Evolutionary conservation across 2,888 invertebrate species (phyloP), one percentile per base, ranked within the genome.

Genomic region (Aleiodes leptofemur): DNA sequence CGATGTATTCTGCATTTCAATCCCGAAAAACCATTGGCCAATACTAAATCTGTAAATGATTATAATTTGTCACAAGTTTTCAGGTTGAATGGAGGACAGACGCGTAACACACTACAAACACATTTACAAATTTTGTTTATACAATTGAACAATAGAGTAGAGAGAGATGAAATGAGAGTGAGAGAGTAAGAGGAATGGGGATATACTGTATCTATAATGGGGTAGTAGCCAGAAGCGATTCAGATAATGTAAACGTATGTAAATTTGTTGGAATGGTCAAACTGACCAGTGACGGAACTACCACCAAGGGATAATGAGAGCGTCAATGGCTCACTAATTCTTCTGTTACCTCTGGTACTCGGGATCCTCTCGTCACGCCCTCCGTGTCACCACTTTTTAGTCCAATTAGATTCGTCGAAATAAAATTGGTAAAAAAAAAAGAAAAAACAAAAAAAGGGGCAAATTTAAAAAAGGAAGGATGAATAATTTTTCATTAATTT

Each of bases 161-260:
- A 23, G 55, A 16, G 55, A 4, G 14, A 16, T 23, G 1, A 1
- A 16, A n/a, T n/a, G 14, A 16, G 55, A 16, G 14, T 4, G 14
- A 16, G 55, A 11, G 55, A 55, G 55, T 6, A 14, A 16, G 55
- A 16, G 55, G 14, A 16, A 6, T 6, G 4, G 31, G 16, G 61
- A 43, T 14, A 14, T 31, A 23, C 23, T 61, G 61, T 38, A 61
- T 43, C 61, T 61, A 16, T 61, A 61, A 34, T 61, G 61, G 61
- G 34, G 61, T 38, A 14, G 61, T 61, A 43, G 34, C 16, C 64
- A 64, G 43, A 64, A 43, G 64, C 64, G 64, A 64, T 34, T 59
- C 34, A 38, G 38, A 64, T 64, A 64, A 64, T 64, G 64, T 64
- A 64, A 64, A 64, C 64, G 64, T 43, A 64, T 64, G 64, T 64